Percentiles rank a stretch among this genome's conserved stretches.
Evolutionary conservation across 2,888 invertebrate genomes (phyloP).

Genomic region (Imbricaverruca yamaguchii): DNA sequence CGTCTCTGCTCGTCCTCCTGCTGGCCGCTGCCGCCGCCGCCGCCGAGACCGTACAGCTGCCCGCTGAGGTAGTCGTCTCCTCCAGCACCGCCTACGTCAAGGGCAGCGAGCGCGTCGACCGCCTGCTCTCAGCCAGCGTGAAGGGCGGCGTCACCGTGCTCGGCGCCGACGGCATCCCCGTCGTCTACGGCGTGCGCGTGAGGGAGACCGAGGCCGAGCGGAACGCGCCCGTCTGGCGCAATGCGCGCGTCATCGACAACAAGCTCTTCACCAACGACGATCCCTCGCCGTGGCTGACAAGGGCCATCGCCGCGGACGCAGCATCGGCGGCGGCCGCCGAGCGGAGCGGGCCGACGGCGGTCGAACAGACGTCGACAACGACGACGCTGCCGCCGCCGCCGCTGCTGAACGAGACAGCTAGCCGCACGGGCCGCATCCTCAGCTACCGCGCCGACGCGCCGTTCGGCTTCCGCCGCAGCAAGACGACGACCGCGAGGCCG

Average conservation of each 20-base stretch:
- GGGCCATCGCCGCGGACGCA: background rate
- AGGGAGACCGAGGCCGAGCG: conserved; percentile 40
- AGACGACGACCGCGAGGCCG: too few species aligned
- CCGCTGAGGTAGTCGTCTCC: conserved; percentile 4
- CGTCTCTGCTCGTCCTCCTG: background rate
- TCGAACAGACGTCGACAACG: too few species aligned
- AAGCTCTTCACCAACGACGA: conserved; percentile 7
- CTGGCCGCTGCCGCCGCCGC: background rate
- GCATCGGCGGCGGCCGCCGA: background rate
- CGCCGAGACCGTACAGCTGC: background rate
- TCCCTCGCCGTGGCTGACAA: background rate
- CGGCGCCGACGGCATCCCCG: conserved; percentile 17
- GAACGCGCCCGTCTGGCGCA: conserved; percentile 25
- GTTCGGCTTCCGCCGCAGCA: background rate
- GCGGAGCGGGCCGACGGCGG: too few species aligned
- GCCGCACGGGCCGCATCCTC: background rate
- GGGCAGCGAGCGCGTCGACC: background rate
- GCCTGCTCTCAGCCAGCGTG: background rate
- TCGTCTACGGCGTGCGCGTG: conserved; percentile 24
- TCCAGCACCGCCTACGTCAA: background rate
- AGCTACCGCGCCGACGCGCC: background rate
- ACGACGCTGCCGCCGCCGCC: too few species aligned
- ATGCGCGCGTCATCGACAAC: conserved; percentile 22
- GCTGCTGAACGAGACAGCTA: too few species aligned
- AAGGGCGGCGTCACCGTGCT: background rate